Evolutionary conservation across 2,113 vertebrate genomes (phyloP), one percentile per base, ranked within the genome.

Genomic region (Nerophis lumbriciformis): DNA sequence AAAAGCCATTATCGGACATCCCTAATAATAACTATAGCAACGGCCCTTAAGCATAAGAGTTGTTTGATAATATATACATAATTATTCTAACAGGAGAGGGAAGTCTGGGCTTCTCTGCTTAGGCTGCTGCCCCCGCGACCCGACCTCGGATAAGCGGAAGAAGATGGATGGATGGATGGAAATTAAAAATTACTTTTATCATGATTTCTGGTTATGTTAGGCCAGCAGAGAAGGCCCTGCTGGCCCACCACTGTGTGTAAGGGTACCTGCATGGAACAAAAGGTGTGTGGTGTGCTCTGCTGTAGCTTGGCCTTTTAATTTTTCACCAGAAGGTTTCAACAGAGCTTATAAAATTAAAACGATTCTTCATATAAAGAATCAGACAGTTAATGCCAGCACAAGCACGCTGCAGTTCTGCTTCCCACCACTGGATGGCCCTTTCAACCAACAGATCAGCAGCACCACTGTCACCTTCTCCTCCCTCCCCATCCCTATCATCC

Each of bases 391-490:
- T 4, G 49, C 6, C 16, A 50, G 49, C 49, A 21, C 9, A 14
- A 53, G 19, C 13, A 37, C 38, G 36, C 8, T 85, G 85, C 58
- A 88, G 62, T 89, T 75, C 83, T 65, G 1, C 37, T 28, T 55
- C 21, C 6, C 6, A 8, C 88, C 89, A 87, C 89, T 76, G 71
- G 89, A 83, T 86, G 88, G 75, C 88, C 74, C 89, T 86, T 90
- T 78, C 66, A 69, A 52, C 82, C 81, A 77, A 83, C 63, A 66
- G 63, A 85, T 84, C 44, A 39, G n/a, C 39, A 65, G 6, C 67
- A 63, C 56, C 55, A 35, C 21, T 49, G 42, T 45, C 42, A 3
- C 11, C 42, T 45, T 45, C 42, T 63, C 61, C 48, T 55, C 52
- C 65, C 67, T 72, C 70, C 68, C 42, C 42, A 45, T 45, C 42